phyloP scores from a whole-genome alignment of 2,888 invertebrate species.

The Hydraecia micacea region DNA sequence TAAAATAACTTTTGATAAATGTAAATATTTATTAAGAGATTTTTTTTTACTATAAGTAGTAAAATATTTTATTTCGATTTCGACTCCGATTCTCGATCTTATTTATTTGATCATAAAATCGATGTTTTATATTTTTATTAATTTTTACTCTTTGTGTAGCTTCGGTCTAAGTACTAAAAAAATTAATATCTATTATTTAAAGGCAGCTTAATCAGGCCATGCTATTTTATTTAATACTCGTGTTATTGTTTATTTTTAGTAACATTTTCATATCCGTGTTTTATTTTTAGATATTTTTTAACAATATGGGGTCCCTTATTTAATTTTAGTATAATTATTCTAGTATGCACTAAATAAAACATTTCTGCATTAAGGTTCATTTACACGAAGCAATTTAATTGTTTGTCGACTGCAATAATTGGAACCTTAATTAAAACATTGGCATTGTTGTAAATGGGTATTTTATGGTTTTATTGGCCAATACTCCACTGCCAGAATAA shows the following conservation, averaged over 20 bases:
- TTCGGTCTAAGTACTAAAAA: slow-evolving; percentile 54
- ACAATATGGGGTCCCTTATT: slow-evolving; percentile 45
- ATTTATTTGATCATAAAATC: slow-evolving; percentile 38
- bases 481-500: slow-evolving; percentile 48
- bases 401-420: slow-evolving; percentile 1
- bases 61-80: slow-evolving; percentile 25
- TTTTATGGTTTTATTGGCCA: slow-evolving; percentile 53
- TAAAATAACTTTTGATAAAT: slow-evolving; percentile 33
- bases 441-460: slow-evolving; percentile 5
- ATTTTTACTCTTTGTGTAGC: slow-evolving; percentile 27
- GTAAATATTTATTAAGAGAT: slow-evolving; percentile 46
- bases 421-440: background rate
- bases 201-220: slow-evolving; percentile 22
- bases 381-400: slow-evolving; percentile 14
- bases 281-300: slow-evolving; percentile 57
- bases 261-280: slow-evolving; percentile 41
- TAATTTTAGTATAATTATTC: slow-evolving; percentile 9
- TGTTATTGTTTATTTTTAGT: slow-evolving; percentile 49
- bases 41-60: slow-evolving; percentile 20
- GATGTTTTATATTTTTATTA: slow-evolving; percentile 32
- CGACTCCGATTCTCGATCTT: slow-evolving; percentile 26
- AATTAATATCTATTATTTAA: slow-evolving; percentile 46
- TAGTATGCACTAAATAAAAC: slow-evolving; percentile 29
- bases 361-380: slow-evolving; percentile 1
- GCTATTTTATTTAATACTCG: slow-evolving; percentile 60